phyloP scores from a whole-genome alignment of 2,888 invertebrate genomes.

The Clunio marinus region DNA sequence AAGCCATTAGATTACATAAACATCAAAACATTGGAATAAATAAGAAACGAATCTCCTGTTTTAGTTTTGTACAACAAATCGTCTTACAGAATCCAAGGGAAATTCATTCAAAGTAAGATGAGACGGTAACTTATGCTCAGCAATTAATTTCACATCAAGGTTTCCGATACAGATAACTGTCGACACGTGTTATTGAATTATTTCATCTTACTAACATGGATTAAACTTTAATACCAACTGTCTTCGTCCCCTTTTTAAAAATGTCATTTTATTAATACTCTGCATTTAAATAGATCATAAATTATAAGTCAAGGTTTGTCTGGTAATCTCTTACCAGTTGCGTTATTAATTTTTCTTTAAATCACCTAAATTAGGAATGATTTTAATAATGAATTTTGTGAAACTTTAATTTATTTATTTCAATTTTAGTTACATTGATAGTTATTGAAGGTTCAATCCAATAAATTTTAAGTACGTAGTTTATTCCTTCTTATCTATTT shows the following conservation, averaged over 20 bases:
- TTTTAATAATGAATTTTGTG: too few species aligned
- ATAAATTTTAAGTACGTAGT: conserved; percentile 1
- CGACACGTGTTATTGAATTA: conserved; percentile 36
- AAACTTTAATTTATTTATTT: too few species aligned
- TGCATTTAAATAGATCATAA: too few species aligned
- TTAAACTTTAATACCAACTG: neutral
- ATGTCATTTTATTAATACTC: neutral
- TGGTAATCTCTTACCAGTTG: too few species aligned
- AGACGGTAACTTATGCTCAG: conserved; percentile 17
- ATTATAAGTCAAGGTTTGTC: too few species aligned
- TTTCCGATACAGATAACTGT: conserved; percentile 25
- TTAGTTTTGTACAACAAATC: conserved; percentile 20
- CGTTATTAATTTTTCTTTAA: too few species aligned
- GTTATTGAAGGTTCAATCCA: conserved; percentile 3
- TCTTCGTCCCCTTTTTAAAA: too few species aligned
- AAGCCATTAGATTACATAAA: conserved; percentile 35
- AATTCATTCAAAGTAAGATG: neutral
- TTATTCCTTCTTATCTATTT: too few species aligned
- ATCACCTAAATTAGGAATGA: too few species aligned
- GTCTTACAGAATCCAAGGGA: neutral
- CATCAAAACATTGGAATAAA: conserved; percentile 18
- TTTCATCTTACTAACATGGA: conserved; percentile 21
- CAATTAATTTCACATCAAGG: conserved; percentile 33
- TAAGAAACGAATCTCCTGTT: conserved; percentile 9
- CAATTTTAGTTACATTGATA: neutral